These are phyloP conservation scores for Pristionchus arcanus DNA, from an alignment of 2,888 invertebrate species.

Conservation along the genomic window DNA sequence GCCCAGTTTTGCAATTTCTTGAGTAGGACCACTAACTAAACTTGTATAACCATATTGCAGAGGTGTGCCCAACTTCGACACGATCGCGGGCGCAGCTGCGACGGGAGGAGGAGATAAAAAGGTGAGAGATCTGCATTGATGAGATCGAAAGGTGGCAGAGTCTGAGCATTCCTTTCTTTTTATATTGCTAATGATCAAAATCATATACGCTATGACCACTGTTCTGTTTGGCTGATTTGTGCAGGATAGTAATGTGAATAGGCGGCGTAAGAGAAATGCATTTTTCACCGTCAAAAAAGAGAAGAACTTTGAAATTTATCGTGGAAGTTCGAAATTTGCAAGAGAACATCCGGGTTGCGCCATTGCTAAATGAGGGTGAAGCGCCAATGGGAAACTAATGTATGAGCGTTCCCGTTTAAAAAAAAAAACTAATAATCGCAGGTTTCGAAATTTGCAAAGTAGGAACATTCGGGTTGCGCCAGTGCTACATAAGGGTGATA, in stretches of 20 bases:
- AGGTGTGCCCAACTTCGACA: conserved; percentile 48
- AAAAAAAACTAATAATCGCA: background rate
- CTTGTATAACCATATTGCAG: background rate
- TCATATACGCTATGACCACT: background rate
- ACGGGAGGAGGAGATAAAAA: conserved; percentile 44
- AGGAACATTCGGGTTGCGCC: background rate
- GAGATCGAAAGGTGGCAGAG: too few species aligned
- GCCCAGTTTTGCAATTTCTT: background rate
- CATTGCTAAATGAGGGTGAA: background rate
- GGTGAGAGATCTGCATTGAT: too few species aligned
- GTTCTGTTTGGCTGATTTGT: too few species aligned
- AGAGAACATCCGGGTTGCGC: background rate
- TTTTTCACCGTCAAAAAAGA: background rate
- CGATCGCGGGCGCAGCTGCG: background rate
- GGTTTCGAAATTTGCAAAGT: too few species aligned
- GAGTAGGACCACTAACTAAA: background rate
- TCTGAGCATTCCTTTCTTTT: too few species aligned
- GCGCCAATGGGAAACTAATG: background rate
- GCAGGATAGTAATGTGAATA: background rate
- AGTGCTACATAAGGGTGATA: background rate
- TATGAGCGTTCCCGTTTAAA: background rate
- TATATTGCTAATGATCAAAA: too few species aligned
- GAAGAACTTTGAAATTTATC: too few species aligned
- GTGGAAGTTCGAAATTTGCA: too few species aligned
- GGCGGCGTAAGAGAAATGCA: background rate